Percentiles rank a stretch among this genome's conserved stretches.
phyloP scores from a whole-genome alignment of 1,140 invertebrate genomes.

The Meteorus sp. region DNA sequence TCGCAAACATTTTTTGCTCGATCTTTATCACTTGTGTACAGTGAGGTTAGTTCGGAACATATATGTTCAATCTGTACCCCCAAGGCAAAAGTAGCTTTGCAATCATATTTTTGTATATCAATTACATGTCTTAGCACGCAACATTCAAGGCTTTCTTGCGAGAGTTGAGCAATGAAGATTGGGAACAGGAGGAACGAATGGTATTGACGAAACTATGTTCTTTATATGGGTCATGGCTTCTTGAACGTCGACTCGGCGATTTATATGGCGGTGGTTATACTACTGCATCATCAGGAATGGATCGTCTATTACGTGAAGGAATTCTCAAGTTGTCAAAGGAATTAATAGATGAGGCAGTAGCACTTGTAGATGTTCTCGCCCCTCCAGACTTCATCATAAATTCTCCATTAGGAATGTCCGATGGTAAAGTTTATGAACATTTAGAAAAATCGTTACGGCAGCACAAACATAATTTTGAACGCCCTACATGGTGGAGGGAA shows the following conservation, averaged over 20 bases:
- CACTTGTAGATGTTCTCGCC: constrained; percentile 81
- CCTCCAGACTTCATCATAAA: constrained; percentile 86
- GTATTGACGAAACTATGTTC: constrained; percentile 70
- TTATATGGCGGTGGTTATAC: constrained; percentile 77
- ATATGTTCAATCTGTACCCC: too few relatives aligned
- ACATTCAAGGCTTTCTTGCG: constrained; percentile 64
- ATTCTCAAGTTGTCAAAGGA: constrained; percentile 71
- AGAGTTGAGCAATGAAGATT: constrained; percentile 57
- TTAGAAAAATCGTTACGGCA: constrained; percentile 75
- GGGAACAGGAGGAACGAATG: constrained; percentile 52
- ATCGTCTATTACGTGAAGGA: constrained; percentile 62
- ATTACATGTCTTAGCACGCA: constrained; percentile 61
- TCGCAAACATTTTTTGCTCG: constrained; percentile 81
- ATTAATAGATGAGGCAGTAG: constrained; percentile 76
- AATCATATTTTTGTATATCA: neutral
- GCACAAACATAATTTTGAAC: constrained; percentile 70
- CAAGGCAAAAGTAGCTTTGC: neutral
- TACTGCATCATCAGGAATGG: constrained; percentile 46
- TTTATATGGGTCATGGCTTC: constrained; percentile 71
- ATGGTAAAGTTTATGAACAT: constrained; percentile 86
- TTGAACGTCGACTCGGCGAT: constrained; percentile 76
- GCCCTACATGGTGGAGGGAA: constrained; percentile 79
- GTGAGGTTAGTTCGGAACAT: constrained; percentile 62
- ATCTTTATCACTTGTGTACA: constrained; percentile 76
- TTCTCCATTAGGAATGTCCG: constrained; percentile 80